Evolutionary conservation across 2,113 vertebrate genomes (phyloP), one percentile per base, ranked within the genome.

Genomic region (Sarotherodon lohbergeri): DNA sequence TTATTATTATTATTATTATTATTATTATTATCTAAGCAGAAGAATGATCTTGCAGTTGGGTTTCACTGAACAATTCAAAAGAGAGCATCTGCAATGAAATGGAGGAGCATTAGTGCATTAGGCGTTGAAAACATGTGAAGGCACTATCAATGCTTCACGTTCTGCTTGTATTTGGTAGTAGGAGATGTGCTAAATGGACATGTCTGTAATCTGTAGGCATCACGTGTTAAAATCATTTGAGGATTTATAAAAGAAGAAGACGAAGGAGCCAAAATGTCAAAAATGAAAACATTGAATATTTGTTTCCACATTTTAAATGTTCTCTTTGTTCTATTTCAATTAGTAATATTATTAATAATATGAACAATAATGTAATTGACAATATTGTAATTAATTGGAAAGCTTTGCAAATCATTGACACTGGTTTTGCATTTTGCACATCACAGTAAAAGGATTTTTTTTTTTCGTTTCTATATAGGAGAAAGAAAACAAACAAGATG

Each of bases 401-500:
- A 73, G 22, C 41, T 71, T 43, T 43, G 66, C 39, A 71, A 71
- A 71, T 43, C 22, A 43, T 71, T 71, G 36, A 22, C 41, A 73
- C 24, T 46, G 41, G 24, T 76, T 48, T 50, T 76, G 24, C 24
- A 32, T 76, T 78, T 76, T 50, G 16, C 43, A 50, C 43, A 50
- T 32, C 13, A 19, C 71, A 76, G 8, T 36, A 43, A 78, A 32
- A 50, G 4, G 16, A 50, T 78, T 66, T 66, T 34, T 29, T 56
- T 46, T 88, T 88, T 57, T 43, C 13, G 9, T 84, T 52, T 82
- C 6, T 10, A 9, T 22, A 79, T 55, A 82, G 22, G 55, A 83
- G n/a, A 68, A 73, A 80, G 4, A 29, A 12, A 39, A 5, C 63
- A 19, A 54, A 57, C 73, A 39, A 83, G 96, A 97, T 96, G 96